phyloP scores from a whole-genome alignment of 2,113 vertebrate genomes.

The Calypte anna region DNA sequence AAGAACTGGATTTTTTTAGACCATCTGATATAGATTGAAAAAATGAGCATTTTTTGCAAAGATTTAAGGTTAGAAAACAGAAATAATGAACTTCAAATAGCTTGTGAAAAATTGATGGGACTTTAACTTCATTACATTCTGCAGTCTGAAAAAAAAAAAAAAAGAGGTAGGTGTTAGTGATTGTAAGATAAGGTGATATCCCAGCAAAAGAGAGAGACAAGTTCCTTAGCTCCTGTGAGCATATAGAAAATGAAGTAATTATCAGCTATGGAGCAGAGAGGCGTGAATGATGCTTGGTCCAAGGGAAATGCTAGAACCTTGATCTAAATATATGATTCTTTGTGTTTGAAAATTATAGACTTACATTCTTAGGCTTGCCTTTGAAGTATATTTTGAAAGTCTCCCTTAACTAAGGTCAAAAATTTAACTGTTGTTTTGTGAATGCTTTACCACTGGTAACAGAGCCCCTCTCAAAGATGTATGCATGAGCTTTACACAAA shows the following conservation, averaged over 20 bases:
- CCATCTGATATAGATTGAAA: background rate
- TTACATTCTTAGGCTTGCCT: background rate
- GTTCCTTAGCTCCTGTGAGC: background rate
- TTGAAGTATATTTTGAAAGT: background rate
- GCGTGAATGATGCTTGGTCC: background rate
- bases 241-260: slow-evolving; percentile 13
- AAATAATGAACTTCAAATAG: background rate
- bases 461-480: background rate
- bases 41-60: background rate
- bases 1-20: background rate
- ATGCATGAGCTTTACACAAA: background rate
- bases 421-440: background rate
- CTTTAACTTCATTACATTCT: background rate
- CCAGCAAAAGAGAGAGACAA: background rate
- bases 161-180: background rate
- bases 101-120: background rate
- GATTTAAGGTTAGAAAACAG: background rate
- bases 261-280: background rate
- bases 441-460: background rate
- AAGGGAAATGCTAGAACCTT: background rate
- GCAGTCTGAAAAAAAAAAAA: background rate
- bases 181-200: background rate
- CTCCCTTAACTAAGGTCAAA: background rate
- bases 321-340: background rate
- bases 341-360: background rate